These are phyloP conservation scores for Blomia tropicalis DNA, from an alignment of 2,888 invertebrate species.

Conservation along the genomic window DNA sequence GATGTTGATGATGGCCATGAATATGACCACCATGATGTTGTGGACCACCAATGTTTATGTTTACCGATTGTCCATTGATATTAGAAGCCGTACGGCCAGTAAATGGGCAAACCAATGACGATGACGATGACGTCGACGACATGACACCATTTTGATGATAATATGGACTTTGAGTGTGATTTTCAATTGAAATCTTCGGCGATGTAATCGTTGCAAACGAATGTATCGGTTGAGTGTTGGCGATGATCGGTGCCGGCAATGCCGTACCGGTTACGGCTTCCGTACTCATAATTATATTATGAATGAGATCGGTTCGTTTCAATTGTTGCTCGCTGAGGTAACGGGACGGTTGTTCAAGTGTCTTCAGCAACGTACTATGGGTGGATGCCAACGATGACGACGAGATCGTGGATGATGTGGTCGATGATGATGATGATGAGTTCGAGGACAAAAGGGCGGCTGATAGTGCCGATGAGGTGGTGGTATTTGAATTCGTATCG, in stretches of 20 bases:
- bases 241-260: slow-evolving; percentile 30
- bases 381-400: slow-evolving; percentile 28
- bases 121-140: neutral
- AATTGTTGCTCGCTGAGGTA: slow-evolving; percentile 74
- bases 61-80: neutral
- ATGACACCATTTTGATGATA: neutral
- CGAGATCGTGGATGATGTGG: slow-evolving; percentile 30
- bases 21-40: no score
- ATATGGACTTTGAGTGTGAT: neutral
- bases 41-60: no score
- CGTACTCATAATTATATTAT: slow-evolving; percentile 67
- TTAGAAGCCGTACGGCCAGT: slow-evolving; percentile 24
- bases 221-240: neutral
- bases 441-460: no score
- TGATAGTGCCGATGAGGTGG: slow-evolving; percentile 35
- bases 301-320: slow-evolving; percentile 77
- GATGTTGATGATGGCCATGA: neutral
- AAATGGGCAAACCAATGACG: slow-evolving; percentile 17
- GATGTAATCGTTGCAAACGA: slow-evolving; percentile 13
- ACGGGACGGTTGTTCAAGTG: slow-evolving; percentile 76
- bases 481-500: slow-evolving; percentile 36
- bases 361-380: slow-evolving; percentile 63
- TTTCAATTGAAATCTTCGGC: neutral
- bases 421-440: slow-evolving; percentile 32
- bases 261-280: slow-evolving; percentile 35